phyloP scores from a whole-genome alignment of 2,888 invertebrate genomes.

The Apotomis betuletana region DNA sequence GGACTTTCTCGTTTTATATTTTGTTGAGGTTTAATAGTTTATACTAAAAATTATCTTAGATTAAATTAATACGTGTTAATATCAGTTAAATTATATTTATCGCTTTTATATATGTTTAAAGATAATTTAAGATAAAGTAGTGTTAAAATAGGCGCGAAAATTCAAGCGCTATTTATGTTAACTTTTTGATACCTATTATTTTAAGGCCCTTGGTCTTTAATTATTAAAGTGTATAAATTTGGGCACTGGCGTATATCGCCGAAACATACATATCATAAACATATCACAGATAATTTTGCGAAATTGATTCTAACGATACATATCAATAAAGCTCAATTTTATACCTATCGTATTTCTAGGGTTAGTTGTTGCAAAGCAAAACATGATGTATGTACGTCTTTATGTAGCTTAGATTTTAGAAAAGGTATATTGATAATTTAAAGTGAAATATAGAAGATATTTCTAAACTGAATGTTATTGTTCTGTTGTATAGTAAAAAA shows the following conservation, averaged over 20 bases:
- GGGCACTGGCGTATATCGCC: conserved; percentile 43
- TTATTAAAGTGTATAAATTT: conserved; percentile 20
- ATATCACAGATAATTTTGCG: conserved; percentile 47
- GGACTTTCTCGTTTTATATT: neutral
- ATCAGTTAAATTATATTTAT: conserved; percentile 2
- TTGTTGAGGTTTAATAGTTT: neutral
- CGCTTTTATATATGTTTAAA: conserved; percentile 10
- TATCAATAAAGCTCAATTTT: conserved; percentile 83
- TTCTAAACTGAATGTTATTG: conserved; percentile 58
- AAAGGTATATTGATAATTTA: conserved; percentile 58
- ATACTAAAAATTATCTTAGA: no score
- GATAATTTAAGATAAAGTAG: neutral
- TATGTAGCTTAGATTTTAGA: conserved; percentile 73
- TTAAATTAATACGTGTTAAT: neutral
- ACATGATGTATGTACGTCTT: conserved; percentile 62
- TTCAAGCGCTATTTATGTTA: neutral
- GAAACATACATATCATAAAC: conserved; percentile 41
- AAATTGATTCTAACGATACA: conserved; percentile 74
- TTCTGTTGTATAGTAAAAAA: conserved; percentile 52
- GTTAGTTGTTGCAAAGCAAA: conserved; percentile 78
- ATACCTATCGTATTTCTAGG: conserved; percentile 78
- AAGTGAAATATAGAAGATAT: conserved; percentile 56
- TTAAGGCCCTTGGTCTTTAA: conserved; percentile 28
- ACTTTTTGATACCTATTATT: conserved; percentile 32
- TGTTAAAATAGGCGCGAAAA: conserved; percentile 4